Percentiles rank a stretch among this genome's conserved stretches.
These are phyloP conservation scores for Notodonta ziczac DNA, from an alignment of 2,888 invertebrate genomes.

Conservation along the genomic window DNA sequence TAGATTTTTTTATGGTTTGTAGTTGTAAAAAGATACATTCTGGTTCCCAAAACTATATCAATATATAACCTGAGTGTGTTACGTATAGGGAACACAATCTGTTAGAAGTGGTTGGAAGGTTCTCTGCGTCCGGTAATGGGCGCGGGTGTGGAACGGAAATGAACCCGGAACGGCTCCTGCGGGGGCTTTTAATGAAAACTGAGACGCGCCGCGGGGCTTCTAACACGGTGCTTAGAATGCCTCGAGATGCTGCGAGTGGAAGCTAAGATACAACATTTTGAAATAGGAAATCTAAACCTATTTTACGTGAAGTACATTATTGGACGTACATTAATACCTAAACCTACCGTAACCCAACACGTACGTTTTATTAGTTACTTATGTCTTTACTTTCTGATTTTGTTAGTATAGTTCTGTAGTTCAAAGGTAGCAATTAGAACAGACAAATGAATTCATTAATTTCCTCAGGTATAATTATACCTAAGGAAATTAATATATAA, in stretches of 20 bases:
- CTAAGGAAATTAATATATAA: no score
- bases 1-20: neutral
- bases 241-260: neutral
- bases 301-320: no score
- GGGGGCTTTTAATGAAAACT: slow-evolving; percentile 14
- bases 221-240: slow-evolving; percentile 7
- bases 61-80: slow-evolving; percentile 18
- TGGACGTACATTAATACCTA: no score
- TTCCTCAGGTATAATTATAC: no score
- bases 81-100: neutral
- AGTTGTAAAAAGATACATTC: neutral
- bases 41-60: neutral
- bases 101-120: neutral
- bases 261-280: no score
- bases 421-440: no score
- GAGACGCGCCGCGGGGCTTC: slow-evolving; percentile 16
- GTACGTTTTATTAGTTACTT: no score
- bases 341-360: no score
- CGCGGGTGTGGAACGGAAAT: slow-evolving; percentile 14
- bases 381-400: no score
- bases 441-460: no score
- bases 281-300: no score
- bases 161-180: slow-evolving; percentile 14
- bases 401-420: no score
- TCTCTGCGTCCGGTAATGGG: slow-evolving; percentile 15